Evolutionary conservation across 1,140 invertebrate species (phyloP).

Genomic region (Trichonephila clavata): DNA sequence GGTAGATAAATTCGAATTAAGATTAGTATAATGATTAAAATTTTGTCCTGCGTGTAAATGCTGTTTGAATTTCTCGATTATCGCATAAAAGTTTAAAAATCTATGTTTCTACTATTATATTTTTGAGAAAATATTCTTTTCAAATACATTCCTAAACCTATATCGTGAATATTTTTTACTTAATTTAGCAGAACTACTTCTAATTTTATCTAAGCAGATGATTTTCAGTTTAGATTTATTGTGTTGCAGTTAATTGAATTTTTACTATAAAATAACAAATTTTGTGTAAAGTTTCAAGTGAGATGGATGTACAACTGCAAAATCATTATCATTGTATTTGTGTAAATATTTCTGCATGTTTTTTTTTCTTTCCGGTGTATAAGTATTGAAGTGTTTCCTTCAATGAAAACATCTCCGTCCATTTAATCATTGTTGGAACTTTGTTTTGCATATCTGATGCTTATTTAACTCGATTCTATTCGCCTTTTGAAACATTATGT

Average conservation of each 20-base stretch:
- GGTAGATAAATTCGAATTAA: no score
- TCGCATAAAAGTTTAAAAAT: no score
- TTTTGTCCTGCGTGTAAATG: no score
- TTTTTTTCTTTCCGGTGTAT: conserved; percentile 57
- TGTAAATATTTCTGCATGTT: conserved; percentile 61
- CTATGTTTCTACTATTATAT: neutral
- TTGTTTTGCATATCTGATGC: conserved; percentile 47
- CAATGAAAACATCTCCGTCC: conserved; percentile 58
- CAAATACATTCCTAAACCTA: neutral
- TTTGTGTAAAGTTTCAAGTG: conserved; percentile 36
- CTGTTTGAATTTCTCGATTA: no score
- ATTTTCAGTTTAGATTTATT: neutral
- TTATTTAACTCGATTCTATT: conserved; percentile 41
- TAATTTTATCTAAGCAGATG: neutral
- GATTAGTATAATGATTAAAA: no score
- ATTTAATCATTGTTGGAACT: conserved; percentile 75
- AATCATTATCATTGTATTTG: conserved; percentile 13
- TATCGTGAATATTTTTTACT: neutral
- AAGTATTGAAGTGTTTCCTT: conserved; percentile 24
- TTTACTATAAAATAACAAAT: neutral
- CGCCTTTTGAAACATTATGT: conserved; percentile 43
- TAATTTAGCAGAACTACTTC: neutral
- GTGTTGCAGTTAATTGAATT: neutral
- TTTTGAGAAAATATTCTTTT: neutral
- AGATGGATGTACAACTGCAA: conserved; percentile 26